Base-by-base conservation (phyloP, 2,888 invertebrate species). In the Folsomia manolachei region DNA sequence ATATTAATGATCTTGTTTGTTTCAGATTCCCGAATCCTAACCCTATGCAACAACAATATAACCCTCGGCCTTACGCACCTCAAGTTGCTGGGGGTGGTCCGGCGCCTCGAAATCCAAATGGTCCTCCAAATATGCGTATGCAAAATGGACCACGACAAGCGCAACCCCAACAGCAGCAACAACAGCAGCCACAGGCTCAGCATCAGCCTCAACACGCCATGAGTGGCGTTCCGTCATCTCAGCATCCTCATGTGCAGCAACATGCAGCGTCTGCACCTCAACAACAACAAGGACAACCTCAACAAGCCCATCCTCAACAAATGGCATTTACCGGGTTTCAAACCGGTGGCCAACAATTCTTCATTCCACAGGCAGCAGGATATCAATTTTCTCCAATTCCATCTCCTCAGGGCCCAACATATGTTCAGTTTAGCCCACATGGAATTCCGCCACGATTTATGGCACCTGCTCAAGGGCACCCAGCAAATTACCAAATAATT, bases 91-190 rank as follows among this genome's bases (percentile, higher is more conserved):
- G 66, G 1, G 72, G 72, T 65, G 72, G 70, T 51, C 68, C 68
- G 21, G 72, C 70, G 19, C 23, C 27, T 1, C 67, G 76, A 24
- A 76, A 74, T 74, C 74, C 73, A 27, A 74, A 75, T 63, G 70
- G 72, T 64, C 66, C 70, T 26, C 62, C 69, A 9, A 27, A 64
- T 11, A 75, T 78, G 78, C 74, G 76, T 39, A 68, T 70, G 27
- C 76, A 74, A 61, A 53, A 74, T 76, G 76, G 74, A 60, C 69
- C 71, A 0, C 71, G 63, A 26, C 76, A 74, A 25, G 65, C 73
- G 63, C 72, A 75, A 63, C 72, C 68, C n/a, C 70, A 71, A 60
- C 75, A 73, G n/a, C 74, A 21, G 19, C 73, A 39, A 18, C 69
- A 60, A 21, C 70, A 71, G 27, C 61, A n/a, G n/a, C 74, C 21